Base-by-base conservation (phyloP, 2,113 vertebrate species). In the Psophia crepitans region DNA sequence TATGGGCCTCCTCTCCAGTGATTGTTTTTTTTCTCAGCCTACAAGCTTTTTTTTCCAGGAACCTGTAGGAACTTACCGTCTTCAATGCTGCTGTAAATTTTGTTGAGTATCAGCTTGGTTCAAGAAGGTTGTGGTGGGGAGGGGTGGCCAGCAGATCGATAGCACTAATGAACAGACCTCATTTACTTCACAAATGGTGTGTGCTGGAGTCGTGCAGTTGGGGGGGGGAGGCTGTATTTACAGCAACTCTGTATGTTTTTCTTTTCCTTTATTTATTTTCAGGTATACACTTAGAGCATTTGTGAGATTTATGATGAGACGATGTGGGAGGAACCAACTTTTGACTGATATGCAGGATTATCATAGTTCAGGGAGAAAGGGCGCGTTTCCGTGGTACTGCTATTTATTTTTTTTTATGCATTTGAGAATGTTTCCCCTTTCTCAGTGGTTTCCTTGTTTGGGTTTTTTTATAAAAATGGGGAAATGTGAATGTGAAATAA, bases 181-280 rank as follows among this genome's bases (percentile, higher is more conserved):
- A 3, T 22, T 51, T 51, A 33, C 22, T 19, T 18, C 3, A 9
- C n/a, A 61, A 69, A 35, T 12, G 35, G 20, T 28, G 64, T 12
- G 23, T 66, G 51, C 32, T 30, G 41, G 43, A 82, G 48, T 60
- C 12, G 0, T 13, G 43, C 21, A 26, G 57, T 14, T 64, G 49
- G 3, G 11, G 9, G 8, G 16, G 23, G 14, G 30, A 26, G 37
- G 46, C 68, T 86, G 39, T 39, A 24, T 48, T 79, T 93, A 24
- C 61, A 93, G 66, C 30, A 84, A 37, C 32, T 75, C 18, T 4
- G 15, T 5, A 16, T 64, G 5, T 0, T 53, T 95, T 87, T 54
- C 41, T 84, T 86, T 80, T 80, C 70, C 26, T 95, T 95, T 91
- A 80, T 96, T 97, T 77, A 60, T 91, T 92, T 78, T 88, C 63